A percentile compares a stretch with the other conserved stretches of the same genome.
Evolutionary conservation across 2,113 vertebrate genomes (phyloP).

Genomic region (Xyrauchen texanus): DNA sequence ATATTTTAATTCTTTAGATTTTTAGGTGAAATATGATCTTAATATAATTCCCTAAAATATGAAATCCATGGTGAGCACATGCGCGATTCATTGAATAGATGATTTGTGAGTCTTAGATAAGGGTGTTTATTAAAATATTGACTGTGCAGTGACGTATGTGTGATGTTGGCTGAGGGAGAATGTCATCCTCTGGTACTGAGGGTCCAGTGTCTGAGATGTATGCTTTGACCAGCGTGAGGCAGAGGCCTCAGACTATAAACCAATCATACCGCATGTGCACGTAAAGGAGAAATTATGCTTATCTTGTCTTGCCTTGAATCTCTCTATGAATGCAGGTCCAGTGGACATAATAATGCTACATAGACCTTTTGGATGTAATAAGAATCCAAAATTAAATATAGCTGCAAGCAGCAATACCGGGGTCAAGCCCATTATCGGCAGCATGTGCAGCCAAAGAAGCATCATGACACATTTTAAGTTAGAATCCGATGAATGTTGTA

Average conservation of each 20-base stretch:
- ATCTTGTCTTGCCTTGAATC: slow-evolving; percentile 13
- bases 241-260: not conserved
- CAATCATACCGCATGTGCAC: not conserved
- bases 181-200: slow-evolving; percentile 29
- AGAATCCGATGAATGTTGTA: too few relatives aligned
- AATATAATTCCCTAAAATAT: not conserved
- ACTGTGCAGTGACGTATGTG: not conserved
- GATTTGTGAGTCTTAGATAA: not conserved
- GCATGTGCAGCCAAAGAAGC: too few relatives aligned
- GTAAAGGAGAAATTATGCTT: not conserved
- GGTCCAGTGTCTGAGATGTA: slow-evolving; percentile 12
- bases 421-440: too few relatives aligned
- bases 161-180: not conserved
- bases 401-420: too few relatives aligned
- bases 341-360: slow-evolving; percentile 62
- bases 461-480: too few relatives aligned
- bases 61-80: not conserved
- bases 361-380: slow-evolving; percentile 26
- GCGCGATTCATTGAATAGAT: not conserved
- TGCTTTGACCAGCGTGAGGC: slow-evolving; percentile 33
- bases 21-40: too few relatives aligned
- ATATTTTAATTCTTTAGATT: too few relatives aligned
- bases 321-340: slow-evolving; percentile 38
- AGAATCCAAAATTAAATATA: too few relatives aligned
- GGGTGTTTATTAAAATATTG: not conserved